Evolutionary conservation across 30 jellyfish, hydroid and myxozoan species (phyloP), one percentile per base, ranked within the genome.

Genomic region (Chrysaora quinquecirrha): DNA sequence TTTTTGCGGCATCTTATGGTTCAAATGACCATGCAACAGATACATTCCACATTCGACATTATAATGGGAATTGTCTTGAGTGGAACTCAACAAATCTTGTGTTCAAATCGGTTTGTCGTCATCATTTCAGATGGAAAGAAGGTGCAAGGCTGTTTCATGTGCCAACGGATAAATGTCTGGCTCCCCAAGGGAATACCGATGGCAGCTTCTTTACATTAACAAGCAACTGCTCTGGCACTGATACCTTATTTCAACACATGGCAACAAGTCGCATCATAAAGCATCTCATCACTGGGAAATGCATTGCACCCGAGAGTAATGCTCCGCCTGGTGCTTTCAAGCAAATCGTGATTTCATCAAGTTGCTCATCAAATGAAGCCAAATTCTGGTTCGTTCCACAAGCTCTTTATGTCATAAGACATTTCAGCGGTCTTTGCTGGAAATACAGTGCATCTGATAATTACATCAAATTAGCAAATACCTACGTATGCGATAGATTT

Each of bases 101-200:
- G 10, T 82, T 48, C 85, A 47, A 58, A 14, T 9, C 63, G 28
- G 23, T 56, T 20, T 82, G 92, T 72, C 71, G 85, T 4, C 73
- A 68, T 19, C 63, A 58, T 23, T 82, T 82, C 58, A 33, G 47
- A 0, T 82, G 92, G 92, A 33, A 62, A 25, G 73, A 73, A 23
- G 80, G 79, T 20, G 74, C 85, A 18, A 52, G 83, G 71, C 25
- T 82, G 32, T 43, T 82, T 20, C 85, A 68, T n/a, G 47, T 82
- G 1, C 80, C 85, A 22, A 68, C 85, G 9, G 32, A 35, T 46
- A 52, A 69, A 34, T 82, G 92, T 64, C 1, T 82, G 73, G 22
- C 68, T 19, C n/a, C n/a, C n/a, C 23, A 20, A 7, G 29, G 76
- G 7, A 56, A 79, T 18, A 35, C 50, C 27, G 85, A 49, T 31